A percentile compares a stretch with the other conserved stretches of the same genome.
Conservation (phyloP, 1,140 invertebrate genomes). For the Hetaerina americana region DNA sequence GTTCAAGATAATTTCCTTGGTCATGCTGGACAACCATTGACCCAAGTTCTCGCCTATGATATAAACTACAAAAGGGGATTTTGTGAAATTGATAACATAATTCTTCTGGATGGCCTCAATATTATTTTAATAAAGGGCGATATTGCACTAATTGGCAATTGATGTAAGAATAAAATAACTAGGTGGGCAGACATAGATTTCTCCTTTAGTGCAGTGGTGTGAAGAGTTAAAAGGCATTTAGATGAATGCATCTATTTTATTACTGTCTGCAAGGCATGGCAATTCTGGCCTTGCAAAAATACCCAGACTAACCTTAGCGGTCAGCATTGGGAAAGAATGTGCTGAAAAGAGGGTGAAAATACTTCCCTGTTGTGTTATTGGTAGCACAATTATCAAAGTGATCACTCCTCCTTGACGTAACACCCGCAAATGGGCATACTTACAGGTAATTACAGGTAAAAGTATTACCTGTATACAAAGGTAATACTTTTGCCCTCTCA, state of each 20-base stretch:
- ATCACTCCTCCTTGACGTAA: not conserved
- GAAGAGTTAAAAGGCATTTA: not conserved
- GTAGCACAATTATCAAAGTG: not conserved
- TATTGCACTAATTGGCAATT: not conserved
- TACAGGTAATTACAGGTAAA: too few species aligned
- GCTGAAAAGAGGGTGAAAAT: not conserved
- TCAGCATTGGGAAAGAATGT: not conserved
- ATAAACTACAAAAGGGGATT: not conserved
- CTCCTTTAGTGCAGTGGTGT: not conserved
- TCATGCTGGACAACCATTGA: not conserved
- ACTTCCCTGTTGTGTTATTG: not conserved
- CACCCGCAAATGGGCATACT: not conserved
- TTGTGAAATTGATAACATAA: not conserved
- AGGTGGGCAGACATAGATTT: not conserved
- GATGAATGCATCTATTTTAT: not conserved
- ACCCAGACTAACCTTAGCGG: not conserved
- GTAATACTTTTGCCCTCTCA: not conserved
- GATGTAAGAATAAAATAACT: not conserved
- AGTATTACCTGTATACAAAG: too few species aligned
- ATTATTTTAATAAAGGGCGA: not conserved
- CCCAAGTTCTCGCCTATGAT: not conserved
- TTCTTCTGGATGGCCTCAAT: not conserved
- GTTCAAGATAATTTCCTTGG: not conserved
- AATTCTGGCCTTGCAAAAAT: not conserved
- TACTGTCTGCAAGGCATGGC: not conserved